Evolutionary conservation across 2,888 invertebrate species (phyloP), one percentile per base, ranked within the genome.

Genomic region (Cheilosia soror): DNA sequence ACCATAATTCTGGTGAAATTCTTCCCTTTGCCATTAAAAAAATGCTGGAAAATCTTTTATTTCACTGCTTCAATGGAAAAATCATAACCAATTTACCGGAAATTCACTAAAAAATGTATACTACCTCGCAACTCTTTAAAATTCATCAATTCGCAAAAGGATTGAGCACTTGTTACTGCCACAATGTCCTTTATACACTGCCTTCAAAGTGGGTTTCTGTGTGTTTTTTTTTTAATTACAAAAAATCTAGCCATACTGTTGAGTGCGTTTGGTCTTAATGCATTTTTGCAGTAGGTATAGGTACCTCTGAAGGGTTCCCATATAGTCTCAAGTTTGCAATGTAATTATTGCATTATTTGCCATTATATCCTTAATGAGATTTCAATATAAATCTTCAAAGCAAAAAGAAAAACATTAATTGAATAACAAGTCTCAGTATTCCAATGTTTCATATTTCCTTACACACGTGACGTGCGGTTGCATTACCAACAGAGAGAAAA

Each of bases 401-500:
- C 27, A 42, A 42, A 65, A 75, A 60, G 57, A 71, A 69, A 77
- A 69, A 86, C 87, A 89, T 86, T 84, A 89, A 89, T 88, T 88
- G 88, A 88, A 88, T 87, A 80, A 84, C 72, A 79, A 62, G 80
- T 76, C 73, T 27, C 31, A 40, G 69, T 63, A 47, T 80, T 53
- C 71, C 80, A 80, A 76, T 79, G 75, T 73, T 69, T 69, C 79
- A 69, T 66, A 40, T 40, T 68, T 31, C 13, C 20, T 20, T 44
- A 37, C 49, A 66, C 66, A 84, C 80, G 84, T 80, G 84, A 84
- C 84, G 40, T 84, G 60, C 80, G 31, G 69, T 65, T 66, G 75
- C 75, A 75, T 57, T 71, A 60, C 20, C 11, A 25, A 42, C 15
- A 1, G 3, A 13, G 44, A 44, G 42, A 69, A 53, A 13, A 72